These are phyloP conservation scores for Synergus umbraculus DNA, from an alignment of 2,888 invertebrate species.

Conservation along the genomic window DNA sequence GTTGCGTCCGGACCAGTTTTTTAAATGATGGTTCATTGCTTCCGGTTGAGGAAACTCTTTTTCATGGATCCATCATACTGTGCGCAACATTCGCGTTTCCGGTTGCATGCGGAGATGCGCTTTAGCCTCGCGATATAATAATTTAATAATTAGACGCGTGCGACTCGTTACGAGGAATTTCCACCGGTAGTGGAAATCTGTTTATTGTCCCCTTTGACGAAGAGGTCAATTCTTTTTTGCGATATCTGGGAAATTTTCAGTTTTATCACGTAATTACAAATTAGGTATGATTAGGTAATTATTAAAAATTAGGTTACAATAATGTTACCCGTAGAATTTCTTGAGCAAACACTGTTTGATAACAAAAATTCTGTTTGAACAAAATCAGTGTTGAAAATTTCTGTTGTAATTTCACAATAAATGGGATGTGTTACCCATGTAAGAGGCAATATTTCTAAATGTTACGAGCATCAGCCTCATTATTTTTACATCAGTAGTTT, in stretches of 20 bases:
- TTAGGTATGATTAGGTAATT: not conserved
- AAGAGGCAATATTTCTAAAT: too few relatives aligned
- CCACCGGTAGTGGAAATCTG: not conserved
- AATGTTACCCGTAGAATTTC: not conserved
- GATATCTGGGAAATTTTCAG: not conserved
- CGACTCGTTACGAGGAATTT: slow-evolving; percentile 51
- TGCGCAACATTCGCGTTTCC: slow-evolving; percentile 54
- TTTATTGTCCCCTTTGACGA: not conserved
- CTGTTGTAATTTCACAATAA: too few relatives aligned
- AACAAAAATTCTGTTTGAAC: too few relatives aligned
- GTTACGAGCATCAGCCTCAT: too few relatives aligned
- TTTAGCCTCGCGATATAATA: slow-evolving; percentile 47
- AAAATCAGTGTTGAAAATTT: too few relatives aligned
- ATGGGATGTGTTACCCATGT: too few relatives aligned
- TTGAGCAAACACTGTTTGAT: not conserved
- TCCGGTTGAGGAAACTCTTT: slow-evolving; percentile 54
- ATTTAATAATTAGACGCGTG: slow-evolving; percentile 52
- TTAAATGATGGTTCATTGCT: slow-evolving; percentile 38
- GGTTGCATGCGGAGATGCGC: slow-evolving; percentile 57
- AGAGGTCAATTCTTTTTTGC: not conserved
- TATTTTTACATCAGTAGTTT: too few relatives aligned
- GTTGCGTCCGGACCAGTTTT: not conserved
- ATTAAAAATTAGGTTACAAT: not conserved
- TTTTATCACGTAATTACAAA: not conserved
- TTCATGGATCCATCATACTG: slow-evolving; percentile 54